These are phyloP conservation scores for Eremophila alpestris DNA, from an alignment of 2,797 vertebrate genomes.

Conservation along the genomic window DNA sequence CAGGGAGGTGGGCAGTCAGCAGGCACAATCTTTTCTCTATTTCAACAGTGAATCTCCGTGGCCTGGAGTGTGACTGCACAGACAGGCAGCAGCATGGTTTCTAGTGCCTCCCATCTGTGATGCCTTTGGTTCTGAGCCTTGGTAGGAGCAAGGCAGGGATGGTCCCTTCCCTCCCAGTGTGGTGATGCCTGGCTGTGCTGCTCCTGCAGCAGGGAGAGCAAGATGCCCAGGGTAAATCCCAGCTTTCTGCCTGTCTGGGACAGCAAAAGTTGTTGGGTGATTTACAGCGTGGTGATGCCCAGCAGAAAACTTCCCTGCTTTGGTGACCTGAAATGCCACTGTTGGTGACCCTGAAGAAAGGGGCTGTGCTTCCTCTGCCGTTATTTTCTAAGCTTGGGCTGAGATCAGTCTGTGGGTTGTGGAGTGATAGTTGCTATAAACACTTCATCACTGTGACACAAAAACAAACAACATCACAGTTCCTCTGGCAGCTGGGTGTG, in stretches of 20 bases:
- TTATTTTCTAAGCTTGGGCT: conserved; percentile 5
- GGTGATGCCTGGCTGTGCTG: background rate
- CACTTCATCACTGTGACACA: conserved; percentile 36
- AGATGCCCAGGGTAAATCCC: background rate
- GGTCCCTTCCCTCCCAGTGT: background rate
- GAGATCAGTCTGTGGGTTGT: conserved; percentile 2
- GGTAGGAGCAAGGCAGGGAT: rapidly evolving
- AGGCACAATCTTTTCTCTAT: background rate
- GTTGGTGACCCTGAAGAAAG: background rate
- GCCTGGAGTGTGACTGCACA: background rate
- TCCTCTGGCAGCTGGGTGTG: background rate
- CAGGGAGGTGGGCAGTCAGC: background rate
- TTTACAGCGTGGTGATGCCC: background rate
- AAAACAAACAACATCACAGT: conserved; percentile 10
- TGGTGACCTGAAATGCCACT: background rate
- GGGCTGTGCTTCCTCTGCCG: background rate
- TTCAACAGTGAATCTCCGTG: background rate
- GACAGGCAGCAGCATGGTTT: background rate
- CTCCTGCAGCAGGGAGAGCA: background rate
- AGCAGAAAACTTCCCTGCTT: background rate
- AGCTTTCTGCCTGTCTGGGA: background rate
- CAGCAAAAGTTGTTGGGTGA: background rate
- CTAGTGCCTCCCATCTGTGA: background rate
- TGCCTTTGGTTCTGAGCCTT: background rate
- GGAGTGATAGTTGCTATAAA: conserved; percentile 53